Conservation (phyloP, 2,888 invertebrate species). For the Chloroclysta siterata region DNA sequence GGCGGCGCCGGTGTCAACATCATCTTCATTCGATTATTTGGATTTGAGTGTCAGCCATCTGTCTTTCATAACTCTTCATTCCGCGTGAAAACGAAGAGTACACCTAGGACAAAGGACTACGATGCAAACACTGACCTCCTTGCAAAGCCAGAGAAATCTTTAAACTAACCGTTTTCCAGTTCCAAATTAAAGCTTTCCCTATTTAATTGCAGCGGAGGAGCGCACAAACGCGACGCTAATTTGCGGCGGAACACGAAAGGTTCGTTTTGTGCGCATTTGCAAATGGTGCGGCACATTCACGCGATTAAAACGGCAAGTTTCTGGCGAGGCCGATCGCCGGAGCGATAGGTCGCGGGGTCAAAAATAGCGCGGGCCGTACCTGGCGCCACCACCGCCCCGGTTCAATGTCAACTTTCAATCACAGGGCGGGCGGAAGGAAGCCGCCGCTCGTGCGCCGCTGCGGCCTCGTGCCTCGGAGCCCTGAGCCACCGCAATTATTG, state of each 20-base stretch:
- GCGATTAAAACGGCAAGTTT: conserved; percentile 78
- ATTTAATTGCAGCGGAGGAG: conserved; percentile 56
- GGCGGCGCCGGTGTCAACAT: conserved; percentile 59
- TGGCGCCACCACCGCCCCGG: conserved; percentile 77
- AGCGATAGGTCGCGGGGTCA: conserved; percentile 82
- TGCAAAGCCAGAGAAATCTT: conserved; percentile 26
- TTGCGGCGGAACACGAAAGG: conserved; percentile 64
- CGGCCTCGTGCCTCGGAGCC: conserved; percentile 50
- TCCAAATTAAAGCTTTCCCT: conserved; percentile 48
- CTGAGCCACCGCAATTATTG: conserved; percentile 67
- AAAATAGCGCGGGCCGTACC: conserved; percentile 81
- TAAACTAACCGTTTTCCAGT: conserved; percentile 31
- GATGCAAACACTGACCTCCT: conserved; percentile 36
- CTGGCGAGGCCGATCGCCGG: conserved; percentile 79
- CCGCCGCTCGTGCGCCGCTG: conserved; percentile 70
- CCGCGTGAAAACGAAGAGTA: conserved; percentile 19
- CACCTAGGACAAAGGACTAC: conserved; percentile 20
- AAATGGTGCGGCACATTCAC: conserved; percentile 74
- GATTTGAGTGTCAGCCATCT: conserved; percentile 50
- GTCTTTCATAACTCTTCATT: conserved; percentile 32
- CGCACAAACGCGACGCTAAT: conserved; percentile 61
- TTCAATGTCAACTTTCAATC: conserved; percentile 84
- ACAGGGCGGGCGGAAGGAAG: conserved; percentile 76
- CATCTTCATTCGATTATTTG: conserved; percentile 65
- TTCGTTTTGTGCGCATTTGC: conserved; percentile 68